Percentiles rank a stretch among this genome's conserved stretches.
These are phyloP conservation scores for Erynnis tages DNA, from an alignment of 2,888 invertebrate species.

Conservation along the genomic window DNA sequence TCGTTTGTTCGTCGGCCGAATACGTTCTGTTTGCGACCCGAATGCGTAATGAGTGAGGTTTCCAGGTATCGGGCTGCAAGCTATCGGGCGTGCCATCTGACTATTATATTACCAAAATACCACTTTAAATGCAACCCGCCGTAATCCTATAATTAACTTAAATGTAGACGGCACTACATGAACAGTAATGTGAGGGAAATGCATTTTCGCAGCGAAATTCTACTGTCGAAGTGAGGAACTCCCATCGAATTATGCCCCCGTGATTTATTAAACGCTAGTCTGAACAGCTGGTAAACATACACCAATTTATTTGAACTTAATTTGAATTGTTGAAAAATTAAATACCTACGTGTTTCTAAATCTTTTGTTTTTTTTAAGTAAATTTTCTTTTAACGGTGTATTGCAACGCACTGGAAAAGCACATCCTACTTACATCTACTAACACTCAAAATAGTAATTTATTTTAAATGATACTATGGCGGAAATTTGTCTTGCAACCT, in stretches of 20 bases:
- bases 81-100: conserved; percentile 80
- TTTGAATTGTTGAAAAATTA: conserved; percentile 18
- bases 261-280: conserved; percentile 58
- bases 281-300: conserved; percentile 45
- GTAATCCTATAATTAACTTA: conserved; percentile 79
- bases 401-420: too few species aligned
- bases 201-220: conserved; percentile 71
- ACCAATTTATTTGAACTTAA: too few species aligned
- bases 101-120: conserved; percentile 81
- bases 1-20: conserved; percentile 70
- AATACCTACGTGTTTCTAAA: too few species aligned
- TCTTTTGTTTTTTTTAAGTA: too few species aligned
- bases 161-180: conserved; percentile 68
- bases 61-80: conserved; percentile 72
- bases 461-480: too few species aligned
- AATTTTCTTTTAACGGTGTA: too few species aligned
- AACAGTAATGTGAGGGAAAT: conserved; percentile 68
- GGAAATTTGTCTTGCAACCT: too few species aligned
- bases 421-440: too few species aligned
- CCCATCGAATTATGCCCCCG: conserved; percentile 62
- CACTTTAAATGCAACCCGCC: conserved; percentile 72
- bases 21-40: conserved; percentile 67
- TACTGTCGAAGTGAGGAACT: conserved; percentile 52
- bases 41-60: conserved; percentile 74
- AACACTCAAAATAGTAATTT: too few species aligned